Evolutionary conservation across 2,888 invertebrate genomes (phyloP).

Genomic region (Drymonia ruficornis): DNA sequence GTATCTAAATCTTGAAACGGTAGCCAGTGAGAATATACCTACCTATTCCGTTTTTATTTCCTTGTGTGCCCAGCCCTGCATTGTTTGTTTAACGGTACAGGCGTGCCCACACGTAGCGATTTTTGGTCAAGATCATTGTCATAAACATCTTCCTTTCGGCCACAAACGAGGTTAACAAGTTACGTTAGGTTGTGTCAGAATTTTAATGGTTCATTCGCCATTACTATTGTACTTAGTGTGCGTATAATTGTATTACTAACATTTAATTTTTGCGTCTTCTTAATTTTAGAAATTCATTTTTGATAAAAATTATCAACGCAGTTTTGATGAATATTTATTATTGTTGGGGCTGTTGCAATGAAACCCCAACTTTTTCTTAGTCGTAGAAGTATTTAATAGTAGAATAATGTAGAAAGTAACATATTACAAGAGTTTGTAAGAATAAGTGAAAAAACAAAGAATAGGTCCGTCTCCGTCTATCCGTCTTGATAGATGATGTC

Average conservation of each 20-base stretch:
- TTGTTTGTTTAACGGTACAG: slow-evolving; percentile 60
- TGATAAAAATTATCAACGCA: no score
- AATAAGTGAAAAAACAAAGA: no score
- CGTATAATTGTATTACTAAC: not conserved
- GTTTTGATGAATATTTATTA: no score
- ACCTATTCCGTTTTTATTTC: not conserved
- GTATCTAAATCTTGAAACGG: not conserved
- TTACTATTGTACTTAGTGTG: no score
- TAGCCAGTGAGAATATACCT: not conserved
- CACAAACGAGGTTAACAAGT: slow-evolving; percentile 39
- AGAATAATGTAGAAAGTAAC: no score
- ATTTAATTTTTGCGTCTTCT: not conserved
- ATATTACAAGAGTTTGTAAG: no score
- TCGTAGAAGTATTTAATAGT: no score
- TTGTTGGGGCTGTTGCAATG: no score
- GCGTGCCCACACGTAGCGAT: slow-evolving; percentile 66
- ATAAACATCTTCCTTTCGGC: slow-evolving; percentile 47
- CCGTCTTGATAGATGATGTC: no score
- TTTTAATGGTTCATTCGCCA: slow-evolving; percentile 23
- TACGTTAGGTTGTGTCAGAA: slow-evolving; percentile 32
- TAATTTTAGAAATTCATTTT: not conserved
- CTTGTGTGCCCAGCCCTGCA: slow-evolving; percentile 13
- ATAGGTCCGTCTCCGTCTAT: no score
- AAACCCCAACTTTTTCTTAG: no score
- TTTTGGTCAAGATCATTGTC: slow-evolving; percentile 54